Evolutionary conservation across 1,140 invertebrate species (phyloP), one percentile per base, ranked within the genome.

Genomic region (Caenorhabditis tropicalis): DNA sequence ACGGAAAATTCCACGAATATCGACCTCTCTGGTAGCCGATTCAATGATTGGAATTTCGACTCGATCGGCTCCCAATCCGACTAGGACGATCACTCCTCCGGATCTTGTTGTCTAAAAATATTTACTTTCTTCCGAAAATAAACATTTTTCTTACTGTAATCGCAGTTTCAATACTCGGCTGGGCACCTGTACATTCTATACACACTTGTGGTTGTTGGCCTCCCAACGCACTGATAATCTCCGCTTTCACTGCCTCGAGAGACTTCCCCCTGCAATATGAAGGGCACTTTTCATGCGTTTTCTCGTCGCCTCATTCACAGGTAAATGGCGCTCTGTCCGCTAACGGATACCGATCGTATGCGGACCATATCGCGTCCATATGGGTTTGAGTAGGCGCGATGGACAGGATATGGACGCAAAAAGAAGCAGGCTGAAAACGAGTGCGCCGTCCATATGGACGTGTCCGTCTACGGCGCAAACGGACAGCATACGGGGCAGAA

Each of bases 151-250:
- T 92, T 88, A 96, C 95, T 91, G 94, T 92, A 86, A 97, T 94
- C 0, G 94, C 95, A 39, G 96, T 91, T 36, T 94, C 93, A 56
- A 95, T 94, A 51, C 94, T 94, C n/a, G 94, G 91, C 91, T 96
- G 94, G 1, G 94, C 95, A 46, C 96, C 96, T 87, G 94, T 95
- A 83, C 96, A 96, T 90, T 98, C 96, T 65, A 98, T 94, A 0
- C 95, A 94, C 48, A 94, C 93, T 86, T 95, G 94, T 1, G 96
- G 95, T 84, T 93, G 92, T 3, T 91, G 92, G 4, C 94, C 94
- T 83, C 97, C 92, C 0, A 93, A 86, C 70, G 93, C 89, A 60
- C 93, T 92, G 36, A 97, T 93, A 70, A 93, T 91, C 58, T 93
- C 92, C 0, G 94, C 93, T 53, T 94, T 91, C 1, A 94, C 93